A percentile compares a stretch with the other conserved stretches of the same genome.
phyloP scores from a whole-genome alignment of 2,113 vertebrate species.

The Macquaria australasica region DNA sequence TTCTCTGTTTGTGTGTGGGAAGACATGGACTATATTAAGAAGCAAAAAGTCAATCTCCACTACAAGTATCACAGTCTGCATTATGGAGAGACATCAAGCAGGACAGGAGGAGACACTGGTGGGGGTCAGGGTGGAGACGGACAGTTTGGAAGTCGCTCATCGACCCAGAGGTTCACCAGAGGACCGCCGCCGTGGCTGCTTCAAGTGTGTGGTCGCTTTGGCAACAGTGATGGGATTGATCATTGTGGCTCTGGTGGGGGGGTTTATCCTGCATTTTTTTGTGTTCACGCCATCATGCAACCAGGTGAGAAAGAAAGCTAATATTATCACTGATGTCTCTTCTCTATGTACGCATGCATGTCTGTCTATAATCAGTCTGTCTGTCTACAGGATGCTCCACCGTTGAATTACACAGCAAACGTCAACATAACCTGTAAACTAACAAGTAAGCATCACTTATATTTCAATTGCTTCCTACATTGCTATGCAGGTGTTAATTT shows the following conservation, averaged over 20 bases:
- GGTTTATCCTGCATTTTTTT: conserved; percentile 5
- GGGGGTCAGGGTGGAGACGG: background rate
- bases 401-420: background rate
- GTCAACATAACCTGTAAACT: background rate
- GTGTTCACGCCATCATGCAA: background rate
- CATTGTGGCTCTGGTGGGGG: background rate
- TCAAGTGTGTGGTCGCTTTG: conserved; percentile 10
- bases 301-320: conserved; percentile 60
- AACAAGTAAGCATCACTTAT: conserved; percentile 34
- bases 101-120: conserved; percentile 46
- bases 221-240: conserved; percentile 30
- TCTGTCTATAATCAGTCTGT: background rate
- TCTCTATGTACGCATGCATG: background rate
- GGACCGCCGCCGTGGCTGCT: background rate
- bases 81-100: conserved; percentile 50
- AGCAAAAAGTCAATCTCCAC: background rate
- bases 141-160: background rate
- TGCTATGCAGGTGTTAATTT: background rate
- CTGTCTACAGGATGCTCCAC: conserved; percentile 20
- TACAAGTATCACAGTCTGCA: conserved; percentile 20
- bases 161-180: background rate
- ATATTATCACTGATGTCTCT: background rate
- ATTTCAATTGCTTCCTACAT: background rate
- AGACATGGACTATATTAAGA: conserved; percentile 52
- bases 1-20: conserved; percentile 57